Evolutionary conservation across 2,113 vertebrate species (phyloP).

Genomic region (Pelodiscus sinensis): DNA sequence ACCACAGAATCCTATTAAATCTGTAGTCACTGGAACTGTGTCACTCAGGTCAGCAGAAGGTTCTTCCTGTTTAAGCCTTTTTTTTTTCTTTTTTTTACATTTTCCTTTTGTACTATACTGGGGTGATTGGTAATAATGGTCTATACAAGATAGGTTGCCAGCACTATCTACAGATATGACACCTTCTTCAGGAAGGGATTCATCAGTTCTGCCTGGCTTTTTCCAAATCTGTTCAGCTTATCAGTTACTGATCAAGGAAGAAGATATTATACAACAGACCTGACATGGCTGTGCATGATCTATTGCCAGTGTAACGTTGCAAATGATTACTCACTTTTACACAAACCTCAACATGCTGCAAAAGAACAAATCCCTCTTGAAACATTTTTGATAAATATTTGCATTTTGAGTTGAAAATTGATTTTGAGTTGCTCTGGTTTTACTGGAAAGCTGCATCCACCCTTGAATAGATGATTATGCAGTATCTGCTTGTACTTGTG

Average conservation of each 20-base stretch:
- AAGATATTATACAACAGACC: conserved; percentile 7
- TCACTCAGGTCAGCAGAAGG: conserved; percentile 29
- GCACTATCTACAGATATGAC: conserved; percentile 47
- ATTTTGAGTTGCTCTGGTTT: neutral
- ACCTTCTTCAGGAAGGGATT: conserved; percentile 33
- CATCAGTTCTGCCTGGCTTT: conserved; percentile 14
- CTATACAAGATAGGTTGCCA: conserved; percentile 45
- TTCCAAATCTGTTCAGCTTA: conserved; percentile 44
- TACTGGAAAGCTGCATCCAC: neutral
- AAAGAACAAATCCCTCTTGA: neutral
- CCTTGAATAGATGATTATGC: neutral
- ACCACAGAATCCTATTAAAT: conserved; percentile 50
- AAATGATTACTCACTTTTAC: neutral
- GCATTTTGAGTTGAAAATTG: neutral
- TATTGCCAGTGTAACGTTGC: conserved; percentile 7
- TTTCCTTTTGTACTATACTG: neutral
- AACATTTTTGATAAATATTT: neutral
- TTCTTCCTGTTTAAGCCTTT: conserved; percentile 31
- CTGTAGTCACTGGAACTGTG: conserved; percentile 41
- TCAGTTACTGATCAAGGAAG: conserved; percentile 19
- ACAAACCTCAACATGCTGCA: neutral
- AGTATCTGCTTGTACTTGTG: neutral
- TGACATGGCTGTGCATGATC: neutral
- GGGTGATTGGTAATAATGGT: conserved; percentile 10
- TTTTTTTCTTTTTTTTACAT: conserved; percentile 24